phyloP scores from a whole-genome alignment of 1,140 invertebrate species.

The Bilobella aurantiaca region DNA sequence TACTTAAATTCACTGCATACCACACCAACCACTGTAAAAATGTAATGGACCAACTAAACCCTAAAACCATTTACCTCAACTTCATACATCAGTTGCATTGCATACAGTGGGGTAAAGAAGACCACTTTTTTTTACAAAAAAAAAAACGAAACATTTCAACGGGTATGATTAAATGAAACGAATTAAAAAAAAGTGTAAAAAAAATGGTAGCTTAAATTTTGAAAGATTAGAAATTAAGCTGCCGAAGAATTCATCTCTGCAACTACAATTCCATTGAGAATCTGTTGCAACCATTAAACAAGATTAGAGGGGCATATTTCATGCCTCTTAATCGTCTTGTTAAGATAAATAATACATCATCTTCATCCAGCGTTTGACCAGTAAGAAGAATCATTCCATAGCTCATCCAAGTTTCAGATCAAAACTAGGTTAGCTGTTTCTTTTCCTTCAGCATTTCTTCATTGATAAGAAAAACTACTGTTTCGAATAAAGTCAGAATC shows the following conservation, averaged over 20 bases:
- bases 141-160: neutral
- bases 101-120: neutral
- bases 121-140: no score
- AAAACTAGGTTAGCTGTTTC: no score
- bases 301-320: neutral
- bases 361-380: neutral
- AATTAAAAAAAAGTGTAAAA: neutral
- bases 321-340: neutral
- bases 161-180: neutral
- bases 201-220: neutral
- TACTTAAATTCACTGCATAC: no score
- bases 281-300: slow-evolving; percentile 1
- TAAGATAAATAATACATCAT: neutral
- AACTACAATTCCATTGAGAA: neutral
- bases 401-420: neutral
- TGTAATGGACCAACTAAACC: neutral
- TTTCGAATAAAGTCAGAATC: no score
- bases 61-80: neutral
- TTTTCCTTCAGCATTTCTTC: no score
- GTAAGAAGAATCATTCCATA: neutral
- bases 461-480: no score
- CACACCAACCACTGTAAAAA: neutral
- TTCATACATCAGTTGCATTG: neutral
- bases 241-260: neutral
- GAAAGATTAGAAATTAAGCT: neutral